phyloP scores from a whole-genome alignment of 2,797 vertebrate species.

The Helostoma temminkii region DNA sequence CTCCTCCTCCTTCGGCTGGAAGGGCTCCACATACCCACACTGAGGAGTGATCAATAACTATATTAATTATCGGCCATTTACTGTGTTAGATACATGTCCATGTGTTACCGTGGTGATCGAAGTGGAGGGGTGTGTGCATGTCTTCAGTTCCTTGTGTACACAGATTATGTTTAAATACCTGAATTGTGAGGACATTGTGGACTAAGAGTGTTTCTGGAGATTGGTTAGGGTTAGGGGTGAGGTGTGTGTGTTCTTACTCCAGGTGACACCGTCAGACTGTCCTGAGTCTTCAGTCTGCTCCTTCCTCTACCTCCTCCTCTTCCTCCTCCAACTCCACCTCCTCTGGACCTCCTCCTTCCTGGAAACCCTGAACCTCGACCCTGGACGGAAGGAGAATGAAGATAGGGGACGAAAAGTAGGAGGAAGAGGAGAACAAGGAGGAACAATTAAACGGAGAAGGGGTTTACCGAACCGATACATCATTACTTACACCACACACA shows the following conservation, averaged over 20 bases:
- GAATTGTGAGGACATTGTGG: too few species aligned
- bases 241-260: slow-evolving; percentile 85
- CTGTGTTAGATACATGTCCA: background rate
- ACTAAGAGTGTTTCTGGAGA: too few species aligned
- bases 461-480: background rate
- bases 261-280: slow-evolving; percentile 85
- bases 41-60: slow-evolving; percentile 13
- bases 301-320: slow-evolving; percentile 95
- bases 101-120: background rate
- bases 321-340: slow-evolving; percentile 91
- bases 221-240: too few species aligned
- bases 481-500: background rate
- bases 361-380: slow-evolving; percentile 96
- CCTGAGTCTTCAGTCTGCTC: slow-evolving; percentile 90
- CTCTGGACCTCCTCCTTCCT: slow-evolving; percentile 91
- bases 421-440: background rate
- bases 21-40: slow-evolving; percentile 81
- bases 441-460: background rate
- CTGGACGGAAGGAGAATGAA: slow-evolving; percentile 71
- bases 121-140: slow-evolving; percentile 1
- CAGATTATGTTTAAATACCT: too few species aligned
- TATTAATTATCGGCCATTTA: background rate
- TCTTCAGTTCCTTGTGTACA: too few species aligned
- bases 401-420: background rate
- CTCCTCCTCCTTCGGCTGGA: slow-evolving; percentile 92